A percentile compares a stretch with the other conserved stretches of the same genome.
These are phyloP conservation scores for Maniola jurtina DNA, from an alignment of 1,140 invertebrate genomes.

Conservation along the genomic window DNA sequence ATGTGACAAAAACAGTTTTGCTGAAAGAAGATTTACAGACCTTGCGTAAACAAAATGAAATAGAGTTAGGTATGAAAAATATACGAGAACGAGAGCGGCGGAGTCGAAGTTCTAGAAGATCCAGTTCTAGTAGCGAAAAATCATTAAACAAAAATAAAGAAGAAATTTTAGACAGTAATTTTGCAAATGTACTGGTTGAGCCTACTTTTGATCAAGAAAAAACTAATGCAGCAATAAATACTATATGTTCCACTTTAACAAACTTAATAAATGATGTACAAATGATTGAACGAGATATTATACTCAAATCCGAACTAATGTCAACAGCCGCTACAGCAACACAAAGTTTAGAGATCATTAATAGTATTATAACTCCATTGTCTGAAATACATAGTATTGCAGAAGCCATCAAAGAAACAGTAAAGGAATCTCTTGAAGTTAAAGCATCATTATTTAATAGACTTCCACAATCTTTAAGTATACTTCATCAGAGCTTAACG, in stretches of 20 bases:
- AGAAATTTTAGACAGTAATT: constrained; percentile 40
- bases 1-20: constrained; percentile 53
- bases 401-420: constrained; percentile 67
- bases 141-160: constrained; percentile 58
- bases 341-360: constrained; percentile 82
- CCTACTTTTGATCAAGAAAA: constrained; percentile 34
- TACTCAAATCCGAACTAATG: constrained; percentile 81
- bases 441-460: constrained; percentile 78
- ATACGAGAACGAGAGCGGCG: constrained; percentile 59
- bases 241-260: constrained; percentile 41
- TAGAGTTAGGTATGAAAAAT: constrained; percentile 54
- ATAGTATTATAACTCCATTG: constrained; percentile 81
- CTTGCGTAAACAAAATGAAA: constrained; percentile 32
- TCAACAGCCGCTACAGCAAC: constrained; percentile 81
- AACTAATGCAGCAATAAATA: constrained; percentile 44
- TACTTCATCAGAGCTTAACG: constrained; percentile 81
- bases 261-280: constrained; percentile 74
- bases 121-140: constrained; percentile 71
- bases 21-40: constrained; percentile 58
- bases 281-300: constrained; percentile 80
- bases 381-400: constrained; percentile 82
- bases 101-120: constrained; percentile 71
- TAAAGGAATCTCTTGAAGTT: constrained; percentile 61
- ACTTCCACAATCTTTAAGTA: constrained; percentile 80
- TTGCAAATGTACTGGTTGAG: constrained; percentile 19